Conservation (phyloP, 2,113 vertebrate genomes). For the Rissa tridactyla region DNA sequence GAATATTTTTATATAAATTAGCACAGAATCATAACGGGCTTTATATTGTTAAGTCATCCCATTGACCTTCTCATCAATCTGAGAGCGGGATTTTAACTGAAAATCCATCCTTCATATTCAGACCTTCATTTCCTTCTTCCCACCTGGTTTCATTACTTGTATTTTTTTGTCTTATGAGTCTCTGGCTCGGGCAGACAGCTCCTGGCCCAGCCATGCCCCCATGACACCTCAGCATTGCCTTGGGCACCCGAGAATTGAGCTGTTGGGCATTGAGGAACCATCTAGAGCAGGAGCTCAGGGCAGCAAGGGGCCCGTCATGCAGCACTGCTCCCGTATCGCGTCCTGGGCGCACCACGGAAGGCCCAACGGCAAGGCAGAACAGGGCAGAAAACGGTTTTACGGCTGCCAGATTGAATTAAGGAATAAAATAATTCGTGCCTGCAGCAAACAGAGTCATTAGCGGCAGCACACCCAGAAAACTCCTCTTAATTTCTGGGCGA, state of each 20-base stretch:
- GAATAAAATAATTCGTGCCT: not conserved
- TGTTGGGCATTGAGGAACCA: not conserved
- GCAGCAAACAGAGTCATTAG: not conserved
- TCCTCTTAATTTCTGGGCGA: not conserved
- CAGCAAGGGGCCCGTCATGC: fast-evolving
- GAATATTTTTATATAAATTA: not conserved
- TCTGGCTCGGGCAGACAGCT: not conserved
- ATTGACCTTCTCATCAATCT: not conserved
- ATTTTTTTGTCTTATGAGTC: not conserved
- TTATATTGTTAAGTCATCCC: not conserved
- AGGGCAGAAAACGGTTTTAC: fast-evolving
- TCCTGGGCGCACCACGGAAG: not conserved
- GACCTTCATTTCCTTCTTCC: not conserved
- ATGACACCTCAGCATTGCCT: not conserved
- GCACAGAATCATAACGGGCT: not conserved
- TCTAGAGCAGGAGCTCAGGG: not conserved
- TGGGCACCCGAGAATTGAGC: not conserved
- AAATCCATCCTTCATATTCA: not conserved
- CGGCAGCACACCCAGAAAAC: not conserved
- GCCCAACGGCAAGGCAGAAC: not conserved
- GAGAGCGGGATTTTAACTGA: not conserved
- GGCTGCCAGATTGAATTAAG: not conserved
- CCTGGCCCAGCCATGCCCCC: not conserved
- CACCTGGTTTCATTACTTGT: not conserved
- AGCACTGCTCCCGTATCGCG: fast-evolving